Percentiles rank a stretch among this genome's conserved stretches.
Evolutionary conservation across 2,888 invertebrate species (phyloP).

Genomic region (Hemaris fuciformis): DNA sequence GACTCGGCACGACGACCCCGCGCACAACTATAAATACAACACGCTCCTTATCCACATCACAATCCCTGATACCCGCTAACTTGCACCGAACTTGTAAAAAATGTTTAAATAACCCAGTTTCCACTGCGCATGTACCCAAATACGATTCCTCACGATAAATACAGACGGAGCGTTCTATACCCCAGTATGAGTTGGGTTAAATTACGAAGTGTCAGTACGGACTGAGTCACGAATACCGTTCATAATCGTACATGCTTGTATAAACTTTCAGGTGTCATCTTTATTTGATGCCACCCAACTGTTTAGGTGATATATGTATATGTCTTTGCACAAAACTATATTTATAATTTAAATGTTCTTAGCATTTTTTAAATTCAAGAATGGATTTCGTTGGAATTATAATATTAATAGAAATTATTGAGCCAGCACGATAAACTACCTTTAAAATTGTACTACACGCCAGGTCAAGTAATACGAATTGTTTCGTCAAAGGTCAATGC

Average conservation of each 20-base stretch:
- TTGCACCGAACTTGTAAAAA: slow-evolving; percentile 24
- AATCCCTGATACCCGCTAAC: slow-evolving; percentile 44
- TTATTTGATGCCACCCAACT: neutral
- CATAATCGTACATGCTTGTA: neutral
- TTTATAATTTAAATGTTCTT: too few species aligned
- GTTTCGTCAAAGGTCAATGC: slow-evolving; percentile 74
- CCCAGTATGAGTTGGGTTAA: neutral
- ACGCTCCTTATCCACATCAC: slow-evolving; percentile 58
- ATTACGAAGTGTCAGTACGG: neutral
- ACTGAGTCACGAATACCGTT: neutral
- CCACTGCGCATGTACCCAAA: neutral
- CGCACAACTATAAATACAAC: slow-evolving; percentile 72
- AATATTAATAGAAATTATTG: neutral
- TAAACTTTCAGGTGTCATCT: neutral
- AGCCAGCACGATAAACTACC: neutral
- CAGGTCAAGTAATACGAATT: slow-evolving; percentile 49
- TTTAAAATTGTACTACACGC: neutral
- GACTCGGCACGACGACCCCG: slow-evolving; percentile 76
- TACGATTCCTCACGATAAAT: neutral
- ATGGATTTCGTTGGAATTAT: too few species aligned
- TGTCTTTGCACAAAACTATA: neutral
- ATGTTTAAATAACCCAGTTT: slow-evolving; percentile 15
- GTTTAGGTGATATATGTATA: neutral
- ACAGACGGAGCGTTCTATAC: neutral
- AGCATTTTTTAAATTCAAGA: too few species aligned